Base-by-base conservation (phyloP, 1,140 invertebrate genomes). In the Lucilia cuprina region DNA sequence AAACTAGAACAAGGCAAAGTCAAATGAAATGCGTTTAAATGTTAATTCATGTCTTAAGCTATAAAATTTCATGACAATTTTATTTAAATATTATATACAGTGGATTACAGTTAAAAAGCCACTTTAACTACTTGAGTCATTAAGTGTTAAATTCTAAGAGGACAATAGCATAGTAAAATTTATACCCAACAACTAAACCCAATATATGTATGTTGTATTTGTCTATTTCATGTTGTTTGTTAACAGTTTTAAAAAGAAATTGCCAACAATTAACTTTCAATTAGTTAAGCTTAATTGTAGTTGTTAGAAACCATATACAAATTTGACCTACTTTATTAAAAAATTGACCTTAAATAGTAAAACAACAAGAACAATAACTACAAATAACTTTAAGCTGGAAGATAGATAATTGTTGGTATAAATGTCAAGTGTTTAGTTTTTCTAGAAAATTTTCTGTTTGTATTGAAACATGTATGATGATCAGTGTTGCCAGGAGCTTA, bases 241-340 rank as follows among this genome's bases (percentile, higher is more conserved):
- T 41, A 41, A 10, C 41, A 41, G 41, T 41, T 41, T 41, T 8
- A 17, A 70, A 70, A 70, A 70, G 65, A 70, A 70, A 70, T 70
- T 70, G 21, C 65, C 19, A 70, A 25, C 65, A 70, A 70, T 70
- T 70, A 70, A 70, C 65, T 70, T 70, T 70, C 65, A 70, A 70
- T 70, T 70, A 70, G 60, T 19, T 70, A 25, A 21, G n/a, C 65
- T 70, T 70, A 70, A 70, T 70, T 70, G 65, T n/a, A 70, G 19
- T n/a, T 25, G 41, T 41, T 41, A 41, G 65, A 70, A 70, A 70
- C 65, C 65, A 70, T 70, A 70, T 70, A 70, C n/a, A 70, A 1
- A 25, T 55, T 8, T 55, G 50, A 55, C 50, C 50, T 13, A 55
- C 50, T 55, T 55, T 55, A 55, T 17, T 41, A n/a, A 8, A 55